A percentile compares a stretch with the other conserved stretches of the same genome.
These are phyloP conservation scores for sheep (Ovis aries) DNA, from an alignment of 2,113 vertebrate genomes.

Conservation along the genomic window ARS-UI_Ramb_v3.0 NC_056054.1:209237001-209237500, in stretches of 20 bases:
- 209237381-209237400: neutral
- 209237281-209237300: neutral
- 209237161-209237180: neutral
- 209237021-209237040: neutral
- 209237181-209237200: neutral
- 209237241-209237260: neutral
- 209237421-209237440: neutral
- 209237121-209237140: neutral
- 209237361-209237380: neutral
- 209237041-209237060: neutral
- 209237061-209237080: neutral
- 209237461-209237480: neutral
- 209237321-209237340: neutral
- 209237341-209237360: neutral
- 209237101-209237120: neutral
- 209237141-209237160: neutral
- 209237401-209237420: neutral
- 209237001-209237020: neutral
- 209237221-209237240: neutral
- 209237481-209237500: neutral
- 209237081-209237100: neutral
- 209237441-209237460: neutral
- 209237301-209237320: neutral
- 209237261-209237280: neutral
- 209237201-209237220: neutral